Evolutionary conservation across 2,113 vertebrate genomes (phyloP), one percentile per base, ranked within the genome.

Genomic region (Zosterops japonicus): DNA sequence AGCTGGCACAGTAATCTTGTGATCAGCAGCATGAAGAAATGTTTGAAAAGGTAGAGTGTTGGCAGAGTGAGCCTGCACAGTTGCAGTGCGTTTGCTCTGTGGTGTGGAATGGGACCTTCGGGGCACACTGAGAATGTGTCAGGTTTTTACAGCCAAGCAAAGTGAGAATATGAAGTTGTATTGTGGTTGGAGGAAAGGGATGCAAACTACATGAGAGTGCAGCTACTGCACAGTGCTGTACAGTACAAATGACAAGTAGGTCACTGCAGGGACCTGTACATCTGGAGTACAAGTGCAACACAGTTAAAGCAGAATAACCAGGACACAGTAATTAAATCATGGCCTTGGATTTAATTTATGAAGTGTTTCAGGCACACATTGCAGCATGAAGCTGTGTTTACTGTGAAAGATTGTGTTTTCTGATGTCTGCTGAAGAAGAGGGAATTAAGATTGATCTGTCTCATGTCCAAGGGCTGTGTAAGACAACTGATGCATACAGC

Each of bases 331-430:
- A 97, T 97, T 92, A 96, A 94, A 95, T 97, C 89, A 76, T 1
- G 8, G 87, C 36, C 68, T 88, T 91, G 80, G 82, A 96, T 97
- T 96, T 85, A 93, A 97, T 97, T 97, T 95, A 91, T 95, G 82
- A 93, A 95, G 93, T 95, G 94, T 96, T 94, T 75, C 80, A 94
- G 92, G 75, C 96, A 94, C 88, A 90, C 57, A 33, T 84, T 91
- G 67, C 77, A 92, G 93, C 70, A 90, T 55, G 71, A 83, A 94
- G 52, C 89, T 86, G 85, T 95, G 94, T 96, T 94, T 95, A 78
- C 94, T 95, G 93, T 93, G 90, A 94, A 87, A 82, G 72, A 78
- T 82, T 79, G 42, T 92, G 50, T 95, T 94, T 92, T 89, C 91
- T 96, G 95, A 95, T 1, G 4, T 92, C 86, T 87, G 76, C 65